Evolutionary conservation across 2,888 invertebrate species (phyloP), one percentile per base, ranked within the genome.

Genomic region (Phania funesta): DNA sequence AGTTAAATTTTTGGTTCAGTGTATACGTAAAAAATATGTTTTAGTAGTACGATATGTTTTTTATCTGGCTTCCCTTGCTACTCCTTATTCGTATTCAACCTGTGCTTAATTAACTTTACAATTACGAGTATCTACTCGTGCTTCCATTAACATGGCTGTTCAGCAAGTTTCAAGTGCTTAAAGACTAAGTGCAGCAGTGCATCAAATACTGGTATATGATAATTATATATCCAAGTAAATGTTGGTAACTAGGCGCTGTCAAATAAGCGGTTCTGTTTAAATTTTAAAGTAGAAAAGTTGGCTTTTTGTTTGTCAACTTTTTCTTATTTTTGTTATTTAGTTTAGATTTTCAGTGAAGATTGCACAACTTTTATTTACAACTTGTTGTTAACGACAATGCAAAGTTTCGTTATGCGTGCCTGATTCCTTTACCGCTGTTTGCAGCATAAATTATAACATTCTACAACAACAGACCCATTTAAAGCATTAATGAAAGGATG

Each of bases 81-180:
- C 38, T 67, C 50, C 29, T 67, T 67, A 58, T 67, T 62, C 46
- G 73, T 62, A 48, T 73, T 71, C 71, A 74, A 50, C 56, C 13
- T 68, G 54, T 64, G 67, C 73, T 64, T 81, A 81, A 81, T 81
- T 77, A 81, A 81, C 77, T 81, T 73, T 64, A 56, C 81, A 81
- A 68, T 74, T 70, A n/a, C n/a, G n/a, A n/a, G n/a, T n/a, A 56
- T 68, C 62, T 62, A 64, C 67, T 67, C 20, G 48, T 48, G 41
- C 50, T 52, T 50, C 13, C 38, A 44, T 64, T 62, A 52, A 24
- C 20, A 62, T 74, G 64, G 11, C 54, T 67, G 48, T 50, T 76
- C 18, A 58, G 29, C 46, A 58, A 67, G 67, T 58, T 76, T 38
- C 13, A 32, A n/a, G 46, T 65, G 67, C 38, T 67, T 58, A 26